Evolutionary conservation across 2,797 vertebrate genomes (phyloP).

Genomic region (Manis pentadactyla): DNA sequence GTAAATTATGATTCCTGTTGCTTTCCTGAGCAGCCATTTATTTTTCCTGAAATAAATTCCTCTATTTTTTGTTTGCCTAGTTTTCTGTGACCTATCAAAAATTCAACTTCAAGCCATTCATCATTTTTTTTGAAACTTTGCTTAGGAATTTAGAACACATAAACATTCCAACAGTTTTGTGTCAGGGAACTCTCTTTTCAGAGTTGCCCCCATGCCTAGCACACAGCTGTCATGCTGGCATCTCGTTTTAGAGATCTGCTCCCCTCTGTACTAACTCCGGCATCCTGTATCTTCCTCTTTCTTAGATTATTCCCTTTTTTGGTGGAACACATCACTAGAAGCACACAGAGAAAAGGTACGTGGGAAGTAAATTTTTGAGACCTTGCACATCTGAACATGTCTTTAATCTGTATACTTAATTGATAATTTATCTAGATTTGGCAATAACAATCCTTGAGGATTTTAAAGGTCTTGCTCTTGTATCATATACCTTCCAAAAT

Average conservation of each 20-base stretch:
- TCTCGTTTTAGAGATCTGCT: background rate
- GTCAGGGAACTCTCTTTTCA: background rate
- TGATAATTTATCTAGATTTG: background rate
- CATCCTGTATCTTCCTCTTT: background rate
- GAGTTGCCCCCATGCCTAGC: background rate
- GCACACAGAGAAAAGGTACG: background rate
- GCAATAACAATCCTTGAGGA: background rate
- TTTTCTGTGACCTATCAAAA: background rate
- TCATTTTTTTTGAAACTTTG: background rate
- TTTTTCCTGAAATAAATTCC: background rate
- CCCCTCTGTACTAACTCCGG: background rate
- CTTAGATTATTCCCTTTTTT: background rate
- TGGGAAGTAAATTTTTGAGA: background rate
- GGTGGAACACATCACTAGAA: background rate
- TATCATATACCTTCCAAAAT: background rate
- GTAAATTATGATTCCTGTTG: background rate
- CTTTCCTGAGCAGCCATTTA: background rate
- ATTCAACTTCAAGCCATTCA: background rate
- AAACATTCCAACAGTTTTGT: background rate
- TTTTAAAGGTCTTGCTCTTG: background rate
- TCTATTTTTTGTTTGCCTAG: background rate
- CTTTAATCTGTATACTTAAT: background rate
- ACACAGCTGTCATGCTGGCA: no score
- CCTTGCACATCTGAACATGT: background rate
- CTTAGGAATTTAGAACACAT: background rate